Evolutionary conservation across 1,140 invertebrate genomes (phyloP), one percentile per base, ranked within the genome.

Genomic region (Fopius arisanus): DNA sequence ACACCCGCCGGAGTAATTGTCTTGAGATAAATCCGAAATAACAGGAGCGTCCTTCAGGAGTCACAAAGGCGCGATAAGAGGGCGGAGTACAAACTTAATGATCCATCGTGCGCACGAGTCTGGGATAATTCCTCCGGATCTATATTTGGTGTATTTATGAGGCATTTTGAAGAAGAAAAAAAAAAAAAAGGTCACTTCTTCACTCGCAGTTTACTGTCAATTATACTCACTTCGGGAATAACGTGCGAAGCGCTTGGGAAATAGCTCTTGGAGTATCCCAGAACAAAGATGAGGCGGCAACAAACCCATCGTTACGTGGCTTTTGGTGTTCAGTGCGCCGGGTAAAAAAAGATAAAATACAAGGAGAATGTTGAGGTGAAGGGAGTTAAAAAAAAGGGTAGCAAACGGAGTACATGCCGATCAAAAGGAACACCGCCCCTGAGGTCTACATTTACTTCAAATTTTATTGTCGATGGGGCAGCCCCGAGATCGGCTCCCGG

Each of bases 401-500:
- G 48, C 16, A 74, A 66, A 48, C 23, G 68, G 2, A 67, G 28
- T 48, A 65, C 43, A 54, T 69, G 76, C 73, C 74, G 62, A 77
- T 78, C 79, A 78, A 83, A 84, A 82, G 80, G 12, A 83, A 81
- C 81, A 82, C 82, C 80, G 62, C 73, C 81, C 83, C 79, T 84
- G 81, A 85, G 84, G 83, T 85, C 83, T 85, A 82, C 84, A 84
- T 84, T 79, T 78, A 82, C 75, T 79, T 81, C 74, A 80, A 82
- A 84, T 84, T 85, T 85, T 84, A 84, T 82, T 82, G 82, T 78
- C 75, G 37, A 59, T 28, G 33, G 68, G 51, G 67, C 59, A 21
- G 12, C 48, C 40, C 29, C 31, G 19, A 71, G 41, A 59, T 75
- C 28, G 40, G 73, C 63, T 41, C 43, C 41, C 26, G 62, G 62